Base-by-base conservation (phyloP, 2,113 vertebrate species). In the Cryptotis parvus region DNA sequence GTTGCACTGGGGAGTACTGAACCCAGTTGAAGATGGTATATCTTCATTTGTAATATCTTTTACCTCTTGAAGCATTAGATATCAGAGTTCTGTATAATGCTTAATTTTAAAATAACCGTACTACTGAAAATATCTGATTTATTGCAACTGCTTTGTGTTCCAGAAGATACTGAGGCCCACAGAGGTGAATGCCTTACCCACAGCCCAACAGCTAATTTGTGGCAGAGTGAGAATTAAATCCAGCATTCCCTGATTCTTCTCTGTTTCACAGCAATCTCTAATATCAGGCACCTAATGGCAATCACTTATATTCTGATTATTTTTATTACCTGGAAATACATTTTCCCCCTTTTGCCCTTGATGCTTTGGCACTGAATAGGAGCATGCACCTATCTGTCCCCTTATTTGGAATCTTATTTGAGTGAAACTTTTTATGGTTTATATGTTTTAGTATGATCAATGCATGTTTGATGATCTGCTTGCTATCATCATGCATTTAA, bases 391-490 rank as follows among this genome's bases (percentile, higher is more conserved):
- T 68, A 29, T 43, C 80, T 68, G 20, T 45, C 93, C 66, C 55
- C 93, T n/a, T 91, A 5, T 49, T 49, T 49, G 45, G 45, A 49
- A 49, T 49, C 45, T 49, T 49, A 49, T 43, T 78, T 45, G 77
- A 74, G 45, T 16, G 58, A 37, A 89, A 84, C 16, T 16, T 79
- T 69, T 84, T 52, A 22, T 4, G 49, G 65, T 55, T 6, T n/a
- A 11, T 37, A 27, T 65, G 43, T 87, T 84, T 39, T 69, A 61
- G 84, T 63, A 84, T 66, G 66, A 20, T 89, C 80, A 76, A 6
- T 78, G 74, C 85, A 88, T 89, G 85, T 85, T 78, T 93, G 79
- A 93, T 65, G 66, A 82, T 84, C 12, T 8, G 1, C 43, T 89
- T 89, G 52, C 43, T 20, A 58, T 61, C 33, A 76, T 76, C 43